Evolutionary conservation across 2,888 invertebrate genomes (phyloP).

Genomic region (Caenorhabditis sinica): DNA sequence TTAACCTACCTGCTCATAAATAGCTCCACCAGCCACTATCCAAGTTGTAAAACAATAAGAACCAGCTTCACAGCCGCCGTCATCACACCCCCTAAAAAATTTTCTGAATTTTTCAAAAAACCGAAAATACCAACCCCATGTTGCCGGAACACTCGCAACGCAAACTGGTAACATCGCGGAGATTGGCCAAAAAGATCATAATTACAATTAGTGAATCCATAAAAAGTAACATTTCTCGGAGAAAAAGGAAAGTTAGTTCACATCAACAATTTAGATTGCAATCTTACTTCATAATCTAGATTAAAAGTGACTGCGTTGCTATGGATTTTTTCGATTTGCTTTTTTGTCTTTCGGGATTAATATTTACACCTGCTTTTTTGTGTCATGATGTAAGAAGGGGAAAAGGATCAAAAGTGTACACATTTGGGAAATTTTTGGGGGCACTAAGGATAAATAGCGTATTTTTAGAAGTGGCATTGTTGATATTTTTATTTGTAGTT

Average conservation of each 20-base stretch:
- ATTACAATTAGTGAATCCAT: background rate
- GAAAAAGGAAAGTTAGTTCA: conserved; percentile 3
- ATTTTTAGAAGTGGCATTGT: too few species aligned
- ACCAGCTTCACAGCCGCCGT: conserved; percentile 5
- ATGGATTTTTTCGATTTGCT: conserved; percentile 25
- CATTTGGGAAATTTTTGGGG: background rate
- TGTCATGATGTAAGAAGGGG: background rate
- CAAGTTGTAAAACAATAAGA: conserved; percentile 39
- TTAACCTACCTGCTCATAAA: conserved; percentile 15
- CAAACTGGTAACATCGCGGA: conserved; percentile 4
- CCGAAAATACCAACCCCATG: background rate
- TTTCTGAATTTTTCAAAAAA: background rate
- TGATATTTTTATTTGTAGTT: too few species aligned
- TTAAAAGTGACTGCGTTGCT: conserved; percentile 34
- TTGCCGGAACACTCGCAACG: background rate
- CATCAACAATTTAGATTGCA: background rate
- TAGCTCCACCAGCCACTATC: conserved; percentile 35
- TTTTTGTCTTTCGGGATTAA: background rate
- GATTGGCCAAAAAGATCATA: conserved; percentile 1
- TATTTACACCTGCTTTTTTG: conserved; percentile 9
- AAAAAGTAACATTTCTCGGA: conserved; percentile 17
- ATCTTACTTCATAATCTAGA: conserved; percentile 6
- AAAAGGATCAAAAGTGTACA: background rate
- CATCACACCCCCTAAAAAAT: background rate
- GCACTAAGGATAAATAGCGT: too few species aligned